Conservation (phyloP, 2,797 vertebrate species). For the Enteromius trimaculatus region DNA sequence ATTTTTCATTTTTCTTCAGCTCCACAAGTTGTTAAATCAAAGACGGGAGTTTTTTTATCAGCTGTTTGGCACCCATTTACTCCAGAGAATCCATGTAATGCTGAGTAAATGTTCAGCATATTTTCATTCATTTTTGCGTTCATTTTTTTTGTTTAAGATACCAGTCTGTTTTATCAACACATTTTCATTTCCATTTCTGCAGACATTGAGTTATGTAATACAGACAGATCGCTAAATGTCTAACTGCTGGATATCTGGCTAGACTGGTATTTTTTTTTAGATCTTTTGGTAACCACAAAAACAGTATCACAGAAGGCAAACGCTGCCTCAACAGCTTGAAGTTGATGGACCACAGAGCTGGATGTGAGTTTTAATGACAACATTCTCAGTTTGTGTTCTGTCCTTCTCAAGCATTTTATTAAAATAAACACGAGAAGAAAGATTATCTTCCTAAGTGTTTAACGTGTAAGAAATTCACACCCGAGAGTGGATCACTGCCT, state of each 20-base stretch:
- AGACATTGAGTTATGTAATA: not conserved
- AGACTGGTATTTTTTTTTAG: not conserved
- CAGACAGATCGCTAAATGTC: not conserved
- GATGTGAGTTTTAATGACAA: conserved; percentile 47
- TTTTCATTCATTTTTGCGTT: not conserved
- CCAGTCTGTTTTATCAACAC: not conserved
- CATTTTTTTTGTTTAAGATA: not conserved
- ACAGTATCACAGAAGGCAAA: conserved; percentile 43
- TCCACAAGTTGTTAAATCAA: not conserved
- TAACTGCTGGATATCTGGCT: conserved; percentile 5
- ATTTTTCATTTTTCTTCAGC: not conserved
- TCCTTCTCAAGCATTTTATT: conserved; percentile 51
- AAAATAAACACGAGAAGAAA: conserved; percentile 61
- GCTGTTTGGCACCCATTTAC: not conserved
- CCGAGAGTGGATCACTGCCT: conserved; percentile 56
- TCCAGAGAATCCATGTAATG: not conserved
- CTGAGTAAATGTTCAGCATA: not conserved
- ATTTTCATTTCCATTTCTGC: not conserved
- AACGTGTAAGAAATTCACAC: conserved; percentile 66
- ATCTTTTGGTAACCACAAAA: conserved; percentile 22
- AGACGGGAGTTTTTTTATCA: not conserved
- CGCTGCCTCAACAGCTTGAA: conserved; percentile 55
- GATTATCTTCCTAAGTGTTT: conserved; percentile 60
- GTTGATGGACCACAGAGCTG: conserved; percentile 51
- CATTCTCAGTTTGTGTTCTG: conserved; percentile 57